Evolutionary conservation across 1,140 invertebrate genomes (phyloP), one percentile per base, ranked within the genome.

Genomic region (Heliconius eleuchia): DNA sequence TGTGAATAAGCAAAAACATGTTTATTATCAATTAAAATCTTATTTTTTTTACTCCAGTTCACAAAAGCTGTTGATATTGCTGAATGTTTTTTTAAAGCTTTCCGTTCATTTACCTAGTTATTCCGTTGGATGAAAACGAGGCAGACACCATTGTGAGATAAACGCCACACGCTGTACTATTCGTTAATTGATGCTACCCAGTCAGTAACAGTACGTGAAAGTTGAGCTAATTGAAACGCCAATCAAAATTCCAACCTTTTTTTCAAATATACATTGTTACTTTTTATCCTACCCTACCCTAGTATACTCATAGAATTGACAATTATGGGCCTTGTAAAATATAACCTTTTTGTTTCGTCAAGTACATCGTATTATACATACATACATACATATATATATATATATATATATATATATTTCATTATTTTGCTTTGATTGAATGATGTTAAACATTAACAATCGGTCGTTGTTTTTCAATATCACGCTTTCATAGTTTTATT

Each of bases 181-280:
- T 66, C 60, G 77, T 83, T 81, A 79, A 79, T 79, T 75, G 82
- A 80, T 76, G 55, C 78, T 77, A 73, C 73, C 66, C 52, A 55
- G 23, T 19, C 82, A 34, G 13, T 46, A 13, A 66, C 55, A 74
- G 82, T 88, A 83, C 82, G 82, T 83, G 82, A 81, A 81, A 83
- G 82, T 79, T 77, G 76, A 78, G 76, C 80, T 80, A 88, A 89
- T 89, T 88, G 88, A 86, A 89, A 89, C 85, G 87, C 85, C 87
- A 87, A 87, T 88, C 88, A 88, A 83, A 74, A 60, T 74, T 60
- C 27, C 55, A 66, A 66, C 60, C 30, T 66, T 23, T 30, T 66
- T 66, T 30, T 66, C 60, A 27, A 66, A 66, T 30, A 30, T 27
- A 16, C 23, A 27, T 66, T 27, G 60, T 66, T 4, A 11, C 11